Base-by-base conservation (phyloP, 64 coral and sea anemone species). In the Trachythela sp. region DNA sequence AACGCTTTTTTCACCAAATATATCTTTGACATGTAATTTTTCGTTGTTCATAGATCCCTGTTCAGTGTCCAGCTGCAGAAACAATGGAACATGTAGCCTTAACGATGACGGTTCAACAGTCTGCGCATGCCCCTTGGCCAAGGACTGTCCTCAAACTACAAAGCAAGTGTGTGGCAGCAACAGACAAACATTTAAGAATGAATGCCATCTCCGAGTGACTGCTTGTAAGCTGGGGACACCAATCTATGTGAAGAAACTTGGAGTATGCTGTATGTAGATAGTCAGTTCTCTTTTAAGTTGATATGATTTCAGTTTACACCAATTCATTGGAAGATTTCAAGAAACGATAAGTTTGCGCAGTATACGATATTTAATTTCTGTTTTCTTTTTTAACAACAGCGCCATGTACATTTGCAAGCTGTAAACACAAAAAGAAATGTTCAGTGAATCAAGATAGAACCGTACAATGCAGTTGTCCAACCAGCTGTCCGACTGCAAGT, bases 221-320 rank as follows among this genome's bases (percentile, higher is more conserved):
- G 83, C 94, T 8, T 95, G 94, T 92, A 40, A 38, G 4, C 43
- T 85, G 2, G 86, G 86, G 27, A 86, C 67, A 27, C 75, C 54
- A 83, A 92, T 95, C 22, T 76, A 84, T 64, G 40, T 89, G 27
- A 48, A 48, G 5, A 39, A 18, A 1, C 56, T 18, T 70, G 88
- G 88, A 86, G 59, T 13, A 27, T 95, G 94, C 75, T 77, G 94
- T 95, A 89, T 89, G 90, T 88, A 88, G 20, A 27, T 86, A 26
- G 33, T 36, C 50, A 31, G 20, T 84, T 26, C 34, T 11, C 11
- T n/a, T 26, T 27, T 1, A 8, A n/a, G 56, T 22, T 64, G 20
- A n/a, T n/a, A 52, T 27, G 1, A 64, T 45, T 45, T 45, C 11
- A 45, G 42, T 45, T 6, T 45, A 45, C 42, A 45, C 42, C 42